Conservation (phyloP, 2,113 vertebrate genomes). For the Albula goreensis region DNA sequence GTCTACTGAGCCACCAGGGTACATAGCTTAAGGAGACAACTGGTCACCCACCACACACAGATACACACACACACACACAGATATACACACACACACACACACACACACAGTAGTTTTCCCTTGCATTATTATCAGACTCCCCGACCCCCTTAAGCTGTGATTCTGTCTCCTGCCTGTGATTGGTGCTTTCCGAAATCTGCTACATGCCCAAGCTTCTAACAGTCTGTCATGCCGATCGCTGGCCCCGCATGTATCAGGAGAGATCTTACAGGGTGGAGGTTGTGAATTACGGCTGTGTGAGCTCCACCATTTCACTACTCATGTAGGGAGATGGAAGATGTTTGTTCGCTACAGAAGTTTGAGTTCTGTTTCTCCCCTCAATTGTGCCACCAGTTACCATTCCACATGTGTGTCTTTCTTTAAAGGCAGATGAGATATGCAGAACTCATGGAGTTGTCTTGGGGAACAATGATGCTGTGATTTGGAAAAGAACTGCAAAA, state of each 20-base stretch:
- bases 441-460: background rate
- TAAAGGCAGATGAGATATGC: background rate
- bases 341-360: too few species aligned
- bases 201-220: background rate
- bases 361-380: too few species aligned
- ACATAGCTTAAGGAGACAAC: background rate
- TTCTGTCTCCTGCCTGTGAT: background rate
- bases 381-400: too few species aligned
- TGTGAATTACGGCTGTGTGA: too few species aligned
- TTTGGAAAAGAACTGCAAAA: too few species aligned
- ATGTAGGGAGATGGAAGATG: background rate
- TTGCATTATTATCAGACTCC: background rate
- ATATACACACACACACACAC: too few species aligned
- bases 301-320: background rate
- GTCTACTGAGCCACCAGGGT: background rate
- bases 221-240: background rate
- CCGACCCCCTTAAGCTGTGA: background rate
- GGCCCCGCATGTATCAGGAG: too few species aligned
- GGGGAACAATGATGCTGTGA: too few species aligned
- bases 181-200: background rate
- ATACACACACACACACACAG: too few species aligned
- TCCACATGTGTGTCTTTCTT: too few species aligned
- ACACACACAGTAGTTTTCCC: background rate
- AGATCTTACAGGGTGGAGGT: too few species aligned
- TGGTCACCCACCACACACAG: too few species aligned